Conservation (phyloP, 2,888 invertebrate species). For the Parelbella ahira region DNA sequence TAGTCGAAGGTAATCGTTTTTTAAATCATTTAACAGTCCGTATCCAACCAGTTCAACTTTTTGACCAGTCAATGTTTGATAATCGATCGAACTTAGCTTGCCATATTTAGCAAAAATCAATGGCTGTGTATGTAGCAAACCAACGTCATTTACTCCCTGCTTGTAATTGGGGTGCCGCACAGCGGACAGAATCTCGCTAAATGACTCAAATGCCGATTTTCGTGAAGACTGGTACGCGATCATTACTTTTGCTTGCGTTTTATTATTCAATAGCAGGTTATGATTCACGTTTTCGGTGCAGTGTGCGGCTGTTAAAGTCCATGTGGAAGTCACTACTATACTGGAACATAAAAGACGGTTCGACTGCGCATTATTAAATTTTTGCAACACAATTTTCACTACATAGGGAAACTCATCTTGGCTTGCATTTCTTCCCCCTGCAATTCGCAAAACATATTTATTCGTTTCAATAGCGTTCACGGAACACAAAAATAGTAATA, state of each 20-base stretch:
- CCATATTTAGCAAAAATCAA: conserved; percentile 4
- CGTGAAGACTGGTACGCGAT: conserved; percentile 6
- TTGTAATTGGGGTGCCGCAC: neutral
- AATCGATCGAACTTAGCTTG: conserved; percentile 16
- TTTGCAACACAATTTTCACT: conserved; percentile 3
- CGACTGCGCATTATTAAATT: neutral
- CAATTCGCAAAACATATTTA: conserved; percentile 1
- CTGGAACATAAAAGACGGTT: neutral
- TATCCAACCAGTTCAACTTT: conserved; percentile 5
- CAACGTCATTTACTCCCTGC: neutral
- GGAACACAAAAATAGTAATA: neutral
- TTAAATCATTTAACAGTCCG: neutral
- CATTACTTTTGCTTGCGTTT: neutral
- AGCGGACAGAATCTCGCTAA: conserved; percentile 1
- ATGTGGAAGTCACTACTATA: conserved; percentile 1
- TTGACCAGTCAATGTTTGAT: conserved; percentile 6
- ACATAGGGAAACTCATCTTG: conserved; percentile 18
- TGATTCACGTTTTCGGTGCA: no score
- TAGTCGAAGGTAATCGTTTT: neutral
- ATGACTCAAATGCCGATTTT: neutral
- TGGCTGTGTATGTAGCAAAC: conserved; percentile 9
- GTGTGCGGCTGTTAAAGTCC: conserved; percentile 17
- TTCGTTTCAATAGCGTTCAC: neutral
- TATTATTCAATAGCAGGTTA: neutral
- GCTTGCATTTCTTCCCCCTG: conserved; percentile 12